A percentile compares a stretch with the other conserved stretches of the same genome.
Evolutionary conservation across 2,797 vertebrate genomes (phyloP).

Genomic region (Tokudaia tokunoshimensis): DNA sequence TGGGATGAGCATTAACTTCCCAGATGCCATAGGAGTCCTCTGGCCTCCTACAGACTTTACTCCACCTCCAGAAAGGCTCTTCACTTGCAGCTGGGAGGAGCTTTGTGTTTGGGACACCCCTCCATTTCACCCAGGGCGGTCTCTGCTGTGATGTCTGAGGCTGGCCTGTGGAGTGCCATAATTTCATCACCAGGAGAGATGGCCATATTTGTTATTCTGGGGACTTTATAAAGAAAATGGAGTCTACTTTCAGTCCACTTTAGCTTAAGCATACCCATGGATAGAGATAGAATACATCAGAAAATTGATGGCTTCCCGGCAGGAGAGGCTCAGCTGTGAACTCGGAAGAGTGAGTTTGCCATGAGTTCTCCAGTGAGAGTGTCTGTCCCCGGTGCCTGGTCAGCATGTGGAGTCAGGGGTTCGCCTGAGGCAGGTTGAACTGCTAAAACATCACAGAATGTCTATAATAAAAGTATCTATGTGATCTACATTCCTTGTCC

Average conservation of each 20-base stretch:
- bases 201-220: not conserved
- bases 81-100: not conserved
- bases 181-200: not conserved
- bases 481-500: too few species aligned
- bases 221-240: not conserved
- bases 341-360: not conserved
- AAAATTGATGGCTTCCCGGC: not conserved
- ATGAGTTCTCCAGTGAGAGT: not conserved
- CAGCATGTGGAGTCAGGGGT: too few species aligned
- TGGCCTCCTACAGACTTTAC: not conserved
- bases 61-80: too few species aligned
- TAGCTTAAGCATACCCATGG: not conserved
- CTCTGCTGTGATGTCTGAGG: not conserved
- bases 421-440: not conserved
- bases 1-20: not conserved
- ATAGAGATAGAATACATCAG: not conserved
- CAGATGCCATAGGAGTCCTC: not conserved
- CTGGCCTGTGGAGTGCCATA: rapidly evolving
- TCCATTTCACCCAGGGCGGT: not conserved
- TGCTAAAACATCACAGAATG: not conserved
- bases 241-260: not conserved
- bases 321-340: not conserved
- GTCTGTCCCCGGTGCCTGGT: not conserved
- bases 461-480: not conserved
- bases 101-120: not conserved